Evolutionary conservation across 2,888 invertebrate genomes (phyloP), one percentile per base, ranked within the genome.

Genomic region (Trisateles emortualis): DNA sequence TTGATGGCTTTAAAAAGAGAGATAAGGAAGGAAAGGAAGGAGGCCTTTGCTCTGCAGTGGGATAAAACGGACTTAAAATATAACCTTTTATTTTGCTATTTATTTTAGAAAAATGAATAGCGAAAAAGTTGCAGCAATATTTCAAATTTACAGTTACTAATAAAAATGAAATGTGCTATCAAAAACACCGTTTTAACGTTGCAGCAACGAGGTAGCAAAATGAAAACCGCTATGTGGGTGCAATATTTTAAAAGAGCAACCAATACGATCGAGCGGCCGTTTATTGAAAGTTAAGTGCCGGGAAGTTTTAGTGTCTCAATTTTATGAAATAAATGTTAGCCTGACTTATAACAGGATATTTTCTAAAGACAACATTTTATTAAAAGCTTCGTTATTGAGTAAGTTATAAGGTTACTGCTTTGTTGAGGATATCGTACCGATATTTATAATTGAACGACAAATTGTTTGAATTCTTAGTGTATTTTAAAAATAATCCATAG

Each of bases 201-300:
- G 40, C 16, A 51, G 44, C 46, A 41, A 55, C 43, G 35, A 52
- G 59, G 43, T 62, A 48, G 59, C 52, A 57, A 53, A 67, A 59
- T 49, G 61, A 53, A 58, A 54, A 68, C 57, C 51, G 54, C 65
- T 64, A 57, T 65, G 52, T 58, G 53, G 54, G 48, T 57, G 65
- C 70, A 68, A 79, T 83, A 81, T 83, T 79, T 85, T 78, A 76
- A 78, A 74, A 70, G 68, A 78, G 75, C 76, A 75, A 64, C 77
- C 81, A 79, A 83, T 81, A 80, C 73, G 73, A 82, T 79, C 79
- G 64, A 58, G 41, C 60, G 72, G 65, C 76, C 52, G 50, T 80
- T 84, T 84, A 83, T 82, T 78, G 80, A 80, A 80, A 80, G 73
- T 77, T 74, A 71, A 73, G 73, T 72, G 74, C 71, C 71, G 38